Base-by-base conservation (phyloP, 2,113 vertebrate genomes). In the Emydocephalus ijimae region DNA sequence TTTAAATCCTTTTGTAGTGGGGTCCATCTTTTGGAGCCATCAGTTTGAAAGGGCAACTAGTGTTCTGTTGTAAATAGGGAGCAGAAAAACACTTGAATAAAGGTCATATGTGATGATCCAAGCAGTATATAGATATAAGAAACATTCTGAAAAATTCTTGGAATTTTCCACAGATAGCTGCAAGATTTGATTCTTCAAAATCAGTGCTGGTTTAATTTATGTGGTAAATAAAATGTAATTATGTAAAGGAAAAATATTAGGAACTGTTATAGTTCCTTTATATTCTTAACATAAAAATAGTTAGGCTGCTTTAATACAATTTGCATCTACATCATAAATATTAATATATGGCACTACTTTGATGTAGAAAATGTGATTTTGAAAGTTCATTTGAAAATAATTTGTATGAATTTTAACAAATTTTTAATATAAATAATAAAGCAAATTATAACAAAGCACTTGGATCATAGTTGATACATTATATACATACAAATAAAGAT, bases 41-140 rank as follows among this genome's bases (percentile, higher is more conserved):
- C 93, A 94, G 96, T 96, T 96, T 95, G 94, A 97, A 97, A 96
- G 96, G 93, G 95, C 94, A 96, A 92, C 93, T 91, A 48, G 1
- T 0, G 43, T 94, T 89, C 93, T 95, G 94, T 93, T 90, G 86
- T n/a, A 86, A 94, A 93, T 90, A 93, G 92, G 86, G 92, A 87
- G 95, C 94, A 93, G 93, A 94, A 93, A 95, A 94, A 91, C 94
- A 95, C 93, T 95, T 97, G 96, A 96, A 97, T 97, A 95, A 96
- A 96, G 95, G 96, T 95, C 96, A 95, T 96, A 91, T 94, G 92
- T 92, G 94, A 96, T 90, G 88, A 91, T 61, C 93, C 95, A 96
- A 95, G 95, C 95, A 94, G 95, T 93, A 92, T 93, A 92, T 94
- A 96, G 95, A 93, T 61, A 91, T 74, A 69, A 92, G 88, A 93